Percentiles rank a stretch among this genome's conserved stretches.
phyloP scores from a whole-genome alignment of 1,140 invertebrate species.

The Lanistes nyassanus region DNA sequence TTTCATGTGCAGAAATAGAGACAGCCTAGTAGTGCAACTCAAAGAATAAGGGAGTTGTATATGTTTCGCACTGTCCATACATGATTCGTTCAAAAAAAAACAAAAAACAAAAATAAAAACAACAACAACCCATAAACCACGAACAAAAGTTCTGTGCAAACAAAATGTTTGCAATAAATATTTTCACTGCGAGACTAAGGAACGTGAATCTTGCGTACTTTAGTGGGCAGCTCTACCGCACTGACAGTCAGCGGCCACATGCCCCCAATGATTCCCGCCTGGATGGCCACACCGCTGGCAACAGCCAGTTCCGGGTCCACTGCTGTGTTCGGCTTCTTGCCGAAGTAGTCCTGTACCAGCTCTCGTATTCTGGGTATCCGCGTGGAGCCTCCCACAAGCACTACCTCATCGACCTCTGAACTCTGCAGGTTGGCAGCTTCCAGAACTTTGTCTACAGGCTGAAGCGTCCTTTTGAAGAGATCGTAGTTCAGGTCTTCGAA shows the following conservation, averaged over 20 bases:
- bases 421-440: slow-evolving; percentile 85
- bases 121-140: no score
- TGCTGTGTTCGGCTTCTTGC: slow-evolving; percentile 67
- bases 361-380: slow-evolving; percentile 67
- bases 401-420: slow-evolving; percentile 68
- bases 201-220: slow-evolving; percentile 66
- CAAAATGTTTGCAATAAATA: not conserved
- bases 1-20: no score
- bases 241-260: slow-evolving; percentile 71
- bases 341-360: slow-evolving; percentile 64
- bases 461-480: slow-evolving; percentile 65
- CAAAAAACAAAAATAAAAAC: no score
- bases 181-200: slow-evolving; percentile 17
- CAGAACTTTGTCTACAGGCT: slow-evolving; percentile 70
- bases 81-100: no score
- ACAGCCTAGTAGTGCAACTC: no score
- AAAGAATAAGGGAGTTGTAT: no score
- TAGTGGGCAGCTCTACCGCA: slow-evolving; percentile 67
- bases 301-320: slow-evolving; percentile 70
- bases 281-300: slow-evolving; percentile 69
- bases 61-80: no score
- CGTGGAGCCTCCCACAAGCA: slow-evolving; percentile 70
- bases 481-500: slow-evolving; percentile 69
- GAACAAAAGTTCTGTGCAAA: no score
- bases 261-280: slow-evolving; percentile 70